A percentile compares a stretch with the other conserved stretches of the same genome.
Evolutionary conservation across 1,140 invertebrate genomes (phyloP).

Genomic region (Argopecten irradians): DNA sequence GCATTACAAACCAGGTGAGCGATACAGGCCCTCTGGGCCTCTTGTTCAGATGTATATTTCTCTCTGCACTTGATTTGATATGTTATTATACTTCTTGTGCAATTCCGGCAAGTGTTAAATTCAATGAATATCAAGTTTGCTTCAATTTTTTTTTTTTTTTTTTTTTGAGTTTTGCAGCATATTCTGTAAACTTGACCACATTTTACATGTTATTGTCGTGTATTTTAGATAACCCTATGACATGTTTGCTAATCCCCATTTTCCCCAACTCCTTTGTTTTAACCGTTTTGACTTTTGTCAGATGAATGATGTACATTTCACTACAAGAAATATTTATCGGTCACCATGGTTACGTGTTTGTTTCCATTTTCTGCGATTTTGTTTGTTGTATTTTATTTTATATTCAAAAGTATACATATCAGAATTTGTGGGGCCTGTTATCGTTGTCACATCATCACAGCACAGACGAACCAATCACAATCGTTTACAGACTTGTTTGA

Average conservation of each 20-base stretch:
- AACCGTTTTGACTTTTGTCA: slow-evolving; percentile 13
- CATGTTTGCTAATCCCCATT: background rate
- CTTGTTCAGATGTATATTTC: no score
- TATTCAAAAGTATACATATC: background rate
- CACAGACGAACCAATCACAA: no score
- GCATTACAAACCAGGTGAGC: no score
- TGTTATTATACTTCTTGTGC: background rate
- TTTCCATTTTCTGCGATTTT: background rate
- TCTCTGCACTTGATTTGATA: background rate
- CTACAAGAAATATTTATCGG: background rate
- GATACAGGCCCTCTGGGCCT: no score
- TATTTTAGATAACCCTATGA: background rate
- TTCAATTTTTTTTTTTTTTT: background rate
- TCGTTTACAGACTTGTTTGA: no score
- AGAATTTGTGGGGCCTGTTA: background rate
- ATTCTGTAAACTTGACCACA: background rate
- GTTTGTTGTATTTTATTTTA: slow-evolving; percentile 12
- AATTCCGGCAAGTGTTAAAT: background rate
- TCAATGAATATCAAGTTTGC: background rate
- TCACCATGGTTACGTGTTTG: background rate
- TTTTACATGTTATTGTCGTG: background rate
- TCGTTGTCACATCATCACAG: background rate
- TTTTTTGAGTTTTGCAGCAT: background rate
- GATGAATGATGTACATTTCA: slow-evolving; percentile 7
- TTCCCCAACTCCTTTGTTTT: background rate